phyloP scores from a whole-genome alignment of 2,888 invertebrate genomes.

The Agrotis exclamationis region DNA sequence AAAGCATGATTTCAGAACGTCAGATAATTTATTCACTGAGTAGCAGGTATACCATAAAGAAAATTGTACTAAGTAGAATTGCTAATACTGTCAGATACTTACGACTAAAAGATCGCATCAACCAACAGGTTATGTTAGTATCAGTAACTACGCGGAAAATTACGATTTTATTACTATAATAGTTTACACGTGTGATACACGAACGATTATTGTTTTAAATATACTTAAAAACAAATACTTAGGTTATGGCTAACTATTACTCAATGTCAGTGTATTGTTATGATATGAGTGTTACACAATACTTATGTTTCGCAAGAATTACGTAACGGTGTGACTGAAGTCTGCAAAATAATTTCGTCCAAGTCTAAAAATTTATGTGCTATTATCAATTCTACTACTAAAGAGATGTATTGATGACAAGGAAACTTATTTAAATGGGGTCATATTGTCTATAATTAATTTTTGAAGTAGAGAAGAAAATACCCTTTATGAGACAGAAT shows the following conservation, averaged over 20 bases:
- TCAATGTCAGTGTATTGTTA: conserved; percentile 50
- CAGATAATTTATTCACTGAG: conserved; percentile 18
- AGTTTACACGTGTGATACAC: conserved; percentile 39
- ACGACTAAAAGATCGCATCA: conserved; percentile 37
- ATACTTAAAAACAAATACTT: conserved; percentile 42
- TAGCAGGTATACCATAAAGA: conserved; percentile 8
- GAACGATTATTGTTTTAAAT: conserved; percentile 44
- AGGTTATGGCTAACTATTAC: conserved; percentile 36
- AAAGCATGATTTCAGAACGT: conserved; percentile 6
- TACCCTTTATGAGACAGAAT: neutral
- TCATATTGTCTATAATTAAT: neutral
- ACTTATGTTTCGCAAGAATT: conserved; percentile 42
- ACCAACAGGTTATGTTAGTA: conserved; percentile 28
- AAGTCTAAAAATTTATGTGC: conserved; percentile 35
- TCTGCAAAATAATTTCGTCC: conserved; percentile 45
- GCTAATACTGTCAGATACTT: conserved; percentile 37
- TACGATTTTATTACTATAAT: conserved; percentile 31
- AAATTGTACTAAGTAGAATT: conserved; percentile 29
- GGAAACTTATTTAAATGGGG: conserved; percentile 6
- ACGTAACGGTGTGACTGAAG: conserved; percentile 54
- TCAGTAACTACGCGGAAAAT: conserved; percentile 52
- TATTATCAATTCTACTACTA: conserved; percentile 5
- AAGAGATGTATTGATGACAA: neutral
- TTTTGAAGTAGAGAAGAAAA: neutral
- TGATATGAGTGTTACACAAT: conserved; percentile 56